Evolutionary conservation across 2,888 invertebrate species (phyloP).

Genomic region (Noctua pronuba): DNA sequence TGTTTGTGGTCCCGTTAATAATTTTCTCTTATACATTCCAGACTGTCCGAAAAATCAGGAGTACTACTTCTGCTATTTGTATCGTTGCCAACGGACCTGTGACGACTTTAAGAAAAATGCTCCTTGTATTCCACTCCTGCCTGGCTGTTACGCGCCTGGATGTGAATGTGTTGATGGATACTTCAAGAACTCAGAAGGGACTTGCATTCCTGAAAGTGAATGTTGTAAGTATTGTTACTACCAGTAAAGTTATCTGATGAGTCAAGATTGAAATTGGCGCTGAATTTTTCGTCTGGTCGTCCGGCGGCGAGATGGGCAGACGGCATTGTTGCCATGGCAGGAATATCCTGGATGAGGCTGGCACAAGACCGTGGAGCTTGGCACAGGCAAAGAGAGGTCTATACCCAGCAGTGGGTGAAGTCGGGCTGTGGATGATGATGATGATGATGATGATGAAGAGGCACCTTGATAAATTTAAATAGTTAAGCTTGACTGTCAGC

Average conservation of each 20-base stretch:
- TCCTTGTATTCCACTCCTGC: neutral
- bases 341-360: no score
- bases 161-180: slow-evolving; percentile 23
- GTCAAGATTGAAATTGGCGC: no score
- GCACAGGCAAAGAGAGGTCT: no score
- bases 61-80: slow-evolving; percentile 13
- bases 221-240: slow-evolving; percentile 12
- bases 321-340: no score
- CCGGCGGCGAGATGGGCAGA: no score
- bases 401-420: no score
- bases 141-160: slow-evolving; percentile 4
- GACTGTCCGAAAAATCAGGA: slow-evolving; percentile 17
- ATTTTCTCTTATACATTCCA: neutral
- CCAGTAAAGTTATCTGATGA: neutral
- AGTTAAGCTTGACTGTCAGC: neutral
- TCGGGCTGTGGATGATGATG: no score
- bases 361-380: no score
- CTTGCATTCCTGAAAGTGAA: slow-evolving; percentile 19
- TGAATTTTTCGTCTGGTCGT: no score
- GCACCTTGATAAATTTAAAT: neutral
- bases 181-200: slow-evolving; percentile 10
- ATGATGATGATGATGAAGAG: no score
- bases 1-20: neutral
- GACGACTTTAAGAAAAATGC: neutral
- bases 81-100: slow-evolving; percentile 22